Evolutionary conservation across 1,140 invertebrate genomes (phyloP), one percentile per base, ranked within the genome.

Genomic region (Colletes gigas): DNA sequence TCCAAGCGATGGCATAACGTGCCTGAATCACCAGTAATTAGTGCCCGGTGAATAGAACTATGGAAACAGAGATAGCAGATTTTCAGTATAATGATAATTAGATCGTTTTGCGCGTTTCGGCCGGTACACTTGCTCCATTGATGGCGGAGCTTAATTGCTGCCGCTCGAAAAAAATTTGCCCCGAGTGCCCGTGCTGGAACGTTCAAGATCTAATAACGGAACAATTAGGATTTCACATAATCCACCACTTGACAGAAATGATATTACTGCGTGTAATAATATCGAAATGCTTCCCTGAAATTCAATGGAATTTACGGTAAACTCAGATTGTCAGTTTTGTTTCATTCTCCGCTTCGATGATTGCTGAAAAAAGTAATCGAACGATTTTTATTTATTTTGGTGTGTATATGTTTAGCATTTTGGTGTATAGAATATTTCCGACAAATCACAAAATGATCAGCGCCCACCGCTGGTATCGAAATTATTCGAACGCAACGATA

Each of bases 1-100:
- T 72, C 21, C 44, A 2, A 52, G 44, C 52, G 44, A 74, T 14
- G 54, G 62, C 62, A 52, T 80, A 80, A 75, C 54, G 41, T 17
- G 71, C 52, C 63, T 66, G 70, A 80, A 80, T 75, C 63, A 17
- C 52, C 62, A 63, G 78, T 52, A 74, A 80, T 80, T 80, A 80
- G 71, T 67, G 15, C 44, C 44, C 71, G 62, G 2, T 75, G 71
- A 80, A 80, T 80, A 19, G 57, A 79, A 50, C 70, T 57, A 55
- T 66, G 77, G 41, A 19, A 79, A 73, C 69, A 55, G 62, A 65
- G 77, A 79, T 50, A 57, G 52, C 67, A 44, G 69, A 72, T 66
- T 66, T 79, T 74, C 78, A 21, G 78, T 78, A 47, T 78, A 78
- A 78, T 50, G 77, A 78, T 78, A 78, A 78, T 78, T 78, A 72